Base-by-base conservation (phyloP, 2,113 vertebrate genomes). In the Hipposideros armiger region DNA sequence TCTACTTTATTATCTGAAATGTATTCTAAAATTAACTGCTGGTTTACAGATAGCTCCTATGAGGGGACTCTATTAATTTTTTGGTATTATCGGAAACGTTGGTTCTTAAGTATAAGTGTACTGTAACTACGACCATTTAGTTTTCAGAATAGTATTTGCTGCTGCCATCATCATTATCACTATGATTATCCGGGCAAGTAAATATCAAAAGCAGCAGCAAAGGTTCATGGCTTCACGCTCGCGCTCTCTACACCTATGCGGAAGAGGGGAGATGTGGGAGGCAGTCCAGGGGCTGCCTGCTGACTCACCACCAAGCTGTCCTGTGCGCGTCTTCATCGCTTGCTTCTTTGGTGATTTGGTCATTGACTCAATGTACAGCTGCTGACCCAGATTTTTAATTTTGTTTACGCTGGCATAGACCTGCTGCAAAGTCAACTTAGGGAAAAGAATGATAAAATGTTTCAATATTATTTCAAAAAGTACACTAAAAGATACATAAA, bases 331-430 rank as follows among this genome's bases (percentile, higher is more conserved):
- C 74, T 56, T 32, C 10, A 8, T n/a, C 0, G 70, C 81, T 3
- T 19, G 97, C 67, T 92, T 80, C 9, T 36, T 64, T 50, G 97
- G 97, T 0, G 93, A 50, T 94, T 98, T 99, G 95, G 98, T 98
- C 80, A 96, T 97, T 0, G 99, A 99, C 10, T 99, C 98, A 54
- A 99, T 52, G 95, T 98, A 99, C 2, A 98, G 97, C 95, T 98
- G 99, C 95, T 99, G 99, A 4, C 99, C 99, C 93, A 98, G 97
- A 67, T 98, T 98, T 98, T 99, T 99, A 60, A 99, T 98, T 95
- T 98, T 97, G 95, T 98, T 99, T 8, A 99, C 99, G 95, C 99
- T 98, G 93, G 98, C 98, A 97, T 98, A 99, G 94, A 99, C 98
- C 94, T 99, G 99, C 92, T 99, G 98, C 93, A 99, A 97, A 10